phyloP scores from a whole-genome alignment of 2,113 vertebrate genomes.

The Nycticryphes semicollaris region DNA sequence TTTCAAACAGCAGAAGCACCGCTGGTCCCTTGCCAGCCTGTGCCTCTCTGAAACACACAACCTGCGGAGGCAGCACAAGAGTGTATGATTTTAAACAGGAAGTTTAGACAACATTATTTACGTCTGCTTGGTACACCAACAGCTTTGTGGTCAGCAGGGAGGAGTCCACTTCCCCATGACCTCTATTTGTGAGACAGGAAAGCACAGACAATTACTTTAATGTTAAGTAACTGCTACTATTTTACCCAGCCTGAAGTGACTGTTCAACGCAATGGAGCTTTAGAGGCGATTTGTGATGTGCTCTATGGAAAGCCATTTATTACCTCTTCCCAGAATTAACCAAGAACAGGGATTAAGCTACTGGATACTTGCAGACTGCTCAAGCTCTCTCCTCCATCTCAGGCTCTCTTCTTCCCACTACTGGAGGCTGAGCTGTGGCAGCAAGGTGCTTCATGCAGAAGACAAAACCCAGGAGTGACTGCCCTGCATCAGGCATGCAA shows the following conservation, averaged over 20 bases:
- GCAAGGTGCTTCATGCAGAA: neutral
- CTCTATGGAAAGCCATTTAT: rapidly evolving
- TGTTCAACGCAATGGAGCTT: neutral
- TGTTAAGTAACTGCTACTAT: neutral
- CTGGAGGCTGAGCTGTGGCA: neutral
- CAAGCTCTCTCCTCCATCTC: neutral
- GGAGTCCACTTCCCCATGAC: neutral
- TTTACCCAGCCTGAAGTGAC: neutral
- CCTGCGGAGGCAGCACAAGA: neutral
- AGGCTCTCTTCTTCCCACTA: neutral
- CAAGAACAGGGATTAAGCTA: neutral
- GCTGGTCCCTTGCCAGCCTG: neutral
- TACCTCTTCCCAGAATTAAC: neutral
- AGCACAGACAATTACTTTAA: neutral
- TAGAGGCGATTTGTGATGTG: rapidly evolving
- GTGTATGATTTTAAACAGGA: neutral
- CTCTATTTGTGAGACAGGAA: neutral
- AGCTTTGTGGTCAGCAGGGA: neutral
- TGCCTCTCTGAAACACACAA: neutral
- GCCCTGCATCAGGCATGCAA: neutral
- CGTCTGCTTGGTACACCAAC: neutral
- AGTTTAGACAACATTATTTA: neutral
- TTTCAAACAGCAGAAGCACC: neutral
- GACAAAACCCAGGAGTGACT: neutral
- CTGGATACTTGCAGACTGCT: neutral